Conservation (phyloP, 2,113 vertebrate genomes). For the Oreochromis aureus region DNA sequence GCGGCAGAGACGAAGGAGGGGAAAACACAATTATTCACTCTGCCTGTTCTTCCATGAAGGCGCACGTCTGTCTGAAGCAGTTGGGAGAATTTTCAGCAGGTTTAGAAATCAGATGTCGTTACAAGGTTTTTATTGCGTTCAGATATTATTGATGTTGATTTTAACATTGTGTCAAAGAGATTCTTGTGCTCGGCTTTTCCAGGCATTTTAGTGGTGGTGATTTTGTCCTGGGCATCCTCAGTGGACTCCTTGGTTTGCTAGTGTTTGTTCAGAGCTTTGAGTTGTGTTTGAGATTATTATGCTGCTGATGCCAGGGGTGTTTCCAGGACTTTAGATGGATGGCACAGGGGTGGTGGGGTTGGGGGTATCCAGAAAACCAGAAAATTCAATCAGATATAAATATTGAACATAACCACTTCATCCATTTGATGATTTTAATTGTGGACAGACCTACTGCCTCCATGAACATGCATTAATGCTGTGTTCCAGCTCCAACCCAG, state of each 20-base stretch:
- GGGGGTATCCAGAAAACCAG: neutral
- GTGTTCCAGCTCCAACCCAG: neutral
- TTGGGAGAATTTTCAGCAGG: neutral
- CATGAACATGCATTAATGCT: neutral
- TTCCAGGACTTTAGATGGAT: neutral
- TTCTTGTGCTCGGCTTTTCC: neutral
- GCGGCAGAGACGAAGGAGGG: neutral
- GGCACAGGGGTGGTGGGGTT: neutral
- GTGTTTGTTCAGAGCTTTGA: neutral
- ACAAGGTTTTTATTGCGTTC: neutral
- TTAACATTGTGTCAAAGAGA: neutral
- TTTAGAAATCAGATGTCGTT: neutral
- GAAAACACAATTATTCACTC: slow-evolving; percentile 32
- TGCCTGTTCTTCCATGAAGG: slow-evolving; percentile 9
- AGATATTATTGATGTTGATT: neutral
- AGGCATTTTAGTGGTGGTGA: neutral
- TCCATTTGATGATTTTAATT: neutral
- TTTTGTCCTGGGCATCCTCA: neutral
- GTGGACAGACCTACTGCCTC: neutral
- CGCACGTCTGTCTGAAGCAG: neutral
- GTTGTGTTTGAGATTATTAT: neutral
- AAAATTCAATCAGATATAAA: neutral
- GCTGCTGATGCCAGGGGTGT: neutral
- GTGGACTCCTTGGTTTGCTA: neutral
- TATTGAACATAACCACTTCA: neutral